Evolutionary conservation across 2,797 vertebrate species (phyloP).

Genomic region (Arrhamphus sclerolepis): DNA sequence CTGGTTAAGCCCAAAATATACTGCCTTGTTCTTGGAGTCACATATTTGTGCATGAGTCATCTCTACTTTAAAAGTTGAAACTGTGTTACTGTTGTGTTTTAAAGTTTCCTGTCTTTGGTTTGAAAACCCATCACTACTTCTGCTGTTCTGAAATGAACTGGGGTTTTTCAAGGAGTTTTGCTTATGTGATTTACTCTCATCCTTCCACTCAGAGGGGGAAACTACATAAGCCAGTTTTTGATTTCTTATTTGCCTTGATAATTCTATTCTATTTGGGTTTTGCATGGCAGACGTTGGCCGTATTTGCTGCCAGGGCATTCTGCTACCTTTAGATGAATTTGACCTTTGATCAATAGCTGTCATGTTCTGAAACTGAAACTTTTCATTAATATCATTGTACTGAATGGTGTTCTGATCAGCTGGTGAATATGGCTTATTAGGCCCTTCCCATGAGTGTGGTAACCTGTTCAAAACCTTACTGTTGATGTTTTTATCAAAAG

Average conservation of each 20-base stretch:
- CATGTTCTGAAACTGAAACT: constrained; percentile 87
- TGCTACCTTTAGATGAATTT: constrained; percentile 81
- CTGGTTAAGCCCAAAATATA: constrained; percentile 87
- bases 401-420: constrained; percentile 83
- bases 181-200: constrained; percentile 81
- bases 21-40: constrained; percentile 84
- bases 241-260: constrained; percentile 83
- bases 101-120: constrained; percentile 80
- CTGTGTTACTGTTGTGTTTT: constrained; percentile 74
- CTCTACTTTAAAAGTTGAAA: constrained; percentile 81
- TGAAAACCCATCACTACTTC: constrained; percentile 76
- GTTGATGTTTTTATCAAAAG: constrained; percentile 85
- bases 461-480: constrained; percentile 76
- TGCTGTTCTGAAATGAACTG: constrained; percentile 76
- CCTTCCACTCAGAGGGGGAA: constrained; percentile 86
- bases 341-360: constrained; percentile 83
- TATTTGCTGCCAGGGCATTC: constrained; percentile 89
- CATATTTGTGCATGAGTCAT: constrained; percentile 79
- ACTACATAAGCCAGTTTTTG: constrained; percentile 86
- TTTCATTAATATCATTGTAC: constrained; percentile 81
- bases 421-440: constrained; percentile 82
- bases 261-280: constrained; percentile 83
- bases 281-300: constrained; percentile 78
- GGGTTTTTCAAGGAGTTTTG: constrained; percentile 71
- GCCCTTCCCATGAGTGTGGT: constrained; percentile 87